These are phyloP conservation scores for Percina caprodes DNA, from an alignment of 2,113 vertebrate species.

Conservation along the genomic window DNA sequence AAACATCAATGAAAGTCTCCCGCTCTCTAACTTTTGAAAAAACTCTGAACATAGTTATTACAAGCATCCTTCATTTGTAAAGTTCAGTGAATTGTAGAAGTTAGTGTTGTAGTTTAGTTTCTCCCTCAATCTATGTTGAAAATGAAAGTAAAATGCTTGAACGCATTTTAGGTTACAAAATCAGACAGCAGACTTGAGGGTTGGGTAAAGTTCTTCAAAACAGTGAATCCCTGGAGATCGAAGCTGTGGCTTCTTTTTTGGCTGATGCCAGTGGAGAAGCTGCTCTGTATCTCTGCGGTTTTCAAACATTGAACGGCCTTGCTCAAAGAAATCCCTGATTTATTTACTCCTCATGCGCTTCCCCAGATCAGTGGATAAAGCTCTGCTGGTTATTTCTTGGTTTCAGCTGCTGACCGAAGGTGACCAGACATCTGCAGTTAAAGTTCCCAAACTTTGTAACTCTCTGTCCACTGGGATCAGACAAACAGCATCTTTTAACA, in stretches of 20 bases:
- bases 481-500: not conserved
- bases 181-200: not conserved
- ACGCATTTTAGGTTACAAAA: not conserved
- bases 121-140: not conserved
- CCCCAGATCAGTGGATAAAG: not conserved
- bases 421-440: not conserved
- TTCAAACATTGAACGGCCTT: not conserved
- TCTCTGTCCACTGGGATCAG: not conserved
- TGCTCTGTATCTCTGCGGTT: not conserved
- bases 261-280: not conserved
- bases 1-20: conserved; percentile 32
- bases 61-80: not conserved
- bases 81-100: not conserved
- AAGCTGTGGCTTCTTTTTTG: not conserved
- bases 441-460: not conserved
- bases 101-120: not conserved
- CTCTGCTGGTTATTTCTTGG: not conserved
- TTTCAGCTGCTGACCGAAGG: not conserved
- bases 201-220: not conserved
- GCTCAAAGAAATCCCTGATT: not conserved
- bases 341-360: not conserved
- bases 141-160: not conserved
- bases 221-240: not conserved
- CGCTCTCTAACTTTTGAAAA: conserved; percentile 20
- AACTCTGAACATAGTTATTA: not conserved